These are phyloP conservation scores for Notothenia rossii DNA, from an alignment of 2,113 vertebrate species.

Conservation along the genomic window DNA sequence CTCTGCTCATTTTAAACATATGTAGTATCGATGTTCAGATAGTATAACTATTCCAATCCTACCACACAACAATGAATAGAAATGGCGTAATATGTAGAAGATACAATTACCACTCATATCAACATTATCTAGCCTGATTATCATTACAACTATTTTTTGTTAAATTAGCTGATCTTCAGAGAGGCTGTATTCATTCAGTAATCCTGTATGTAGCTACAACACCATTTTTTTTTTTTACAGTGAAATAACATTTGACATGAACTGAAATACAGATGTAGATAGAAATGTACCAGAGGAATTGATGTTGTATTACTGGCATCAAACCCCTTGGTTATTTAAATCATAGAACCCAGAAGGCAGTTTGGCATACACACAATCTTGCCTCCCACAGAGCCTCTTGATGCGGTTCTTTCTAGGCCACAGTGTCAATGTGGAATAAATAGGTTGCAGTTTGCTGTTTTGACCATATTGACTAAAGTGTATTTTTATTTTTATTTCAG, in stretches of 20 bases:
- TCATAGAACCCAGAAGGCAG: neutral
- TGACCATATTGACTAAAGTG: neutral
- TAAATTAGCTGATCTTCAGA: neutral
- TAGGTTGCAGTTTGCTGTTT: neutral
- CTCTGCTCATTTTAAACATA: no score
- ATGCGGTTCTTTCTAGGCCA: neutral
- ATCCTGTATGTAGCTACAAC: neutral
- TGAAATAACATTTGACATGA: conserved; percentile 9
- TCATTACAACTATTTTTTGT: neutral
- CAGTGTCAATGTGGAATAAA: neutral
- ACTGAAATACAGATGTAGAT: neutral
- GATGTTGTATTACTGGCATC: neutral
- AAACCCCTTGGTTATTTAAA: neutral
- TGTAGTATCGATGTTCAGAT: neutral
- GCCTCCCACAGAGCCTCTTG: neutral
- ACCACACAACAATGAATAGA: neutral
- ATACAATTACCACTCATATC: neutral
- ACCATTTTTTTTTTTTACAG: conserved; percentile 47
- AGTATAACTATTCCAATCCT: neutral
- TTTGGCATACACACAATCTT: neutral
- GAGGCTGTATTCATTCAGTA: neutral
- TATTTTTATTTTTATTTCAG: conserved; percentile 77
- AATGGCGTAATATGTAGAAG: neutral
- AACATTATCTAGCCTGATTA: neutral
- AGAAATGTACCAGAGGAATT: neutral